These are phyloP conservation scores for Picus viridis DNA, from an alignment of 2,797 vertebrate species.

Conservation along the genomic window DNA sequence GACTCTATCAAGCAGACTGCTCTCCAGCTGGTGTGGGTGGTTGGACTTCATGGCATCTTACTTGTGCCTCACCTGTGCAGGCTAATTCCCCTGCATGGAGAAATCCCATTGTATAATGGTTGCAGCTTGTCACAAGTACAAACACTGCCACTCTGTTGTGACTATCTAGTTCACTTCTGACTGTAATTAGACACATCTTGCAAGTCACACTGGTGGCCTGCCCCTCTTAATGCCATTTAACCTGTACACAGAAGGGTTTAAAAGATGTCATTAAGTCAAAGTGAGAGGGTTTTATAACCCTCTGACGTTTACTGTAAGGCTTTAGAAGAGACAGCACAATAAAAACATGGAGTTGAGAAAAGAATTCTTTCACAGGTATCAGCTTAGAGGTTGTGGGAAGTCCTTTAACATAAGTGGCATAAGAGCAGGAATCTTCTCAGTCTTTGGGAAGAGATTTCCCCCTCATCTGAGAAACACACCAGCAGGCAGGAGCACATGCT, in stretches of 20 bases:
- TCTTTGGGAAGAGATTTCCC: not conserved
- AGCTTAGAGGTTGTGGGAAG: not conserved
- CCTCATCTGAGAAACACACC: not conserved
- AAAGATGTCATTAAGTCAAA: not conserved
- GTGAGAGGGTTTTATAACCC: not conserved
- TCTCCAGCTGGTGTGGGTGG: not conserved
- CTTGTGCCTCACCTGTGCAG: not conserved
- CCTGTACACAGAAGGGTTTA: not conserved
- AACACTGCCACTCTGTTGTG: not conserved
- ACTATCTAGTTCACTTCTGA: not conserved
- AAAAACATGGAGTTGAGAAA: not conserved
- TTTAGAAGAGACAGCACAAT: not conserved
- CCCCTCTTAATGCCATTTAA: not conserved
- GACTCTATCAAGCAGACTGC: not conserved
- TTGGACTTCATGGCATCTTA: not conserved
- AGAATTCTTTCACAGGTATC: not conserved
- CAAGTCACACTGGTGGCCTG: not conserved
- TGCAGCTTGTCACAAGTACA: not conserved
- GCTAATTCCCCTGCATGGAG: not conserved
- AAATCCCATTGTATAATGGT: not conserved
- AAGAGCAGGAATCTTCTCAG: not conserved
- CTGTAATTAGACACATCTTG: not conserved
- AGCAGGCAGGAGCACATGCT: not conserved
- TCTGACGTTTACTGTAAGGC: not conserved
- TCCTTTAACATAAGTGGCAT: not conserved